Evolutionary conservation across 1,140 invertebrate species (phyloP).

Genomic region (Scaptomyza pallida): DNA sequence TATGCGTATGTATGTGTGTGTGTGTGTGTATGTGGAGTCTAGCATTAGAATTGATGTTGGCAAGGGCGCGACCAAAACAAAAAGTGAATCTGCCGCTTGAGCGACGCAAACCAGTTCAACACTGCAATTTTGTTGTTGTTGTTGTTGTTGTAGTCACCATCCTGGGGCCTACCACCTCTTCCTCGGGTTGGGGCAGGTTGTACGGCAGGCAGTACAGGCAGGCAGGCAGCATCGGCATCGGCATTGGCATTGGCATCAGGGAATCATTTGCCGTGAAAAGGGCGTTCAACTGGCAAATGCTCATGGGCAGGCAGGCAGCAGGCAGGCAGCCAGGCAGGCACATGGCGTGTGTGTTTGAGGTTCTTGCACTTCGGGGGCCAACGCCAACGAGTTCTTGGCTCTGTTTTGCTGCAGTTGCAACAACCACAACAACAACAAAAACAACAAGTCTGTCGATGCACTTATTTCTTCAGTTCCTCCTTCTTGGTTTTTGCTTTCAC

Average conservation of each 20-base stretch:
- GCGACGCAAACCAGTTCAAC: slow-evolving; percentile 58
- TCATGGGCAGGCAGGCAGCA: slow-evolving; percentile 37
- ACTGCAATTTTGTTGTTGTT: slow-evolving; percentile 17
- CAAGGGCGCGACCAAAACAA: slow-evolving; percentile 54
- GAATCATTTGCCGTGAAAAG: slow-evolving; percentile 84
- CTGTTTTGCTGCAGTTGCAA: slow-evolving; percentile 6
- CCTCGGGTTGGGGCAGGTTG: slow-evolving; percentile 24
- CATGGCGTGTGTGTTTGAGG: slow-evolving; percentile 71
- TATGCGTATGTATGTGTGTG: not conserved
- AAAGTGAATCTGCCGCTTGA: slow-evolving; percentile 81
- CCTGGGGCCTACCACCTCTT: slow-evolving; percentile 24
- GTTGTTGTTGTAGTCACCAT: slow-evolving; percentile 14
- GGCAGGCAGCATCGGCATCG: slow-evolving; percentile 15
- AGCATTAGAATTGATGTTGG: slow-evolving; percentile 61
- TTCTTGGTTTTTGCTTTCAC: slow-evolving; percentile 22
- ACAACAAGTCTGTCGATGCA: slow-evolving; percentile 20
- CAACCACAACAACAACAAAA: not conserved
- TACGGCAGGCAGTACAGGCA: slow-evolving; percentile 35
- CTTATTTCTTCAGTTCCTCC: slow-evolving; percentile 18
- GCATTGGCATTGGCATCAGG: slow-evolving; percentile 22
- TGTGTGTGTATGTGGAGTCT: slow-evolving; percentile 12
- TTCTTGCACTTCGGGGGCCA: slow-evolving; percentile 63
- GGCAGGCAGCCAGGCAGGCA: too few species aligned
- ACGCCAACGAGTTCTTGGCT: slow-evolving; percentile 56
- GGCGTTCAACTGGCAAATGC: slow-evolving; percentile 82